These are phyloP conservation scores for Aphaenogaster floridana DNA, from an alignment of 1,140 invertebrate species.

Conservation along the genomic window DNA sequence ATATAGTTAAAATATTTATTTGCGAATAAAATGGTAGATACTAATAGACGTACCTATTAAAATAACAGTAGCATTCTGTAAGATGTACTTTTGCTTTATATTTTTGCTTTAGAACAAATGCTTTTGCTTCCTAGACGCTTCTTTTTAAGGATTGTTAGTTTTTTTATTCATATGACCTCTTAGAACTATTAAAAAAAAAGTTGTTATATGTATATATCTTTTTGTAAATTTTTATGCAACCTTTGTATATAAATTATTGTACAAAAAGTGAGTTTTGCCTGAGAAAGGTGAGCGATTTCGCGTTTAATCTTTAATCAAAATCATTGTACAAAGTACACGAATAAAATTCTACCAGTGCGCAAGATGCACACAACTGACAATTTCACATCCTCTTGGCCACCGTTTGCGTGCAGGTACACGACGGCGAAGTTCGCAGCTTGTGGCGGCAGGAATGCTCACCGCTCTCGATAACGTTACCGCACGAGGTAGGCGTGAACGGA, in stretches of 20 bases:
- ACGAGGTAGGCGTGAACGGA: conserved; percentile 84
- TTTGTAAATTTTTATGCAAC: conserved; percentile 27
- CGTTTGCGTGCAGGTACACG: conserved; percentile 79
- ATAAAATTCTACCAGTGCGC: conserved; percentile 40
- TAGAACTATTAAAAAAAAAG: neutral
- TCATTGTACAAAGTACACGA: conserved; percentile 45
- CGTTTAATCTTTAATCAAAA: conserved; percentile 6
- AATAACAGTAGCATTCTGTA: neutral
- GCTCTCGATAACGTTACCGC: conserved; percentile 84
- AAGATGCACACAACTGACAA: conserved; percentile 30
- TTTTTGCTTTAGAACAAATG: conserved; percentile 17
- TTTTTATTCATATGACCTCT: conserved; percentile 31
- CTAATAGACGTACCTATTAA: neutral
- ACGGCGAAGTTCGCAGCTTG: conserved; percentile 78
- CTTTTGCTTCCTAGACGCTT: neutral
- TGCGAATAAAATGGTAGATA: neutral
- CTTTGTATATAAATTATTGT: conserved; percentile 44
- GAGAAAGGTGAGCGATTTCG: neutral
- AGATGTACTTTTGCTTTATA: neutral
- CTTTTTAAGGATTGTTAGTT: neutral
- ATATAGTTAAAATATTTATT: conserved; percentile 14
- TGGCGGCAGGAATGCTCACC: conserved; percentile 86
- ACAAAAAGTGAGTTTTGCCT: neutral
- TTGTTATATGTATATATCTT: neutral
- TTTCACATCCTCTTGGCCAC: conserved; percentile 67